Base-by-base conservation (phyloP, 2,888 invertebrate species). In the Steinernema carpocapsae region DNA sequence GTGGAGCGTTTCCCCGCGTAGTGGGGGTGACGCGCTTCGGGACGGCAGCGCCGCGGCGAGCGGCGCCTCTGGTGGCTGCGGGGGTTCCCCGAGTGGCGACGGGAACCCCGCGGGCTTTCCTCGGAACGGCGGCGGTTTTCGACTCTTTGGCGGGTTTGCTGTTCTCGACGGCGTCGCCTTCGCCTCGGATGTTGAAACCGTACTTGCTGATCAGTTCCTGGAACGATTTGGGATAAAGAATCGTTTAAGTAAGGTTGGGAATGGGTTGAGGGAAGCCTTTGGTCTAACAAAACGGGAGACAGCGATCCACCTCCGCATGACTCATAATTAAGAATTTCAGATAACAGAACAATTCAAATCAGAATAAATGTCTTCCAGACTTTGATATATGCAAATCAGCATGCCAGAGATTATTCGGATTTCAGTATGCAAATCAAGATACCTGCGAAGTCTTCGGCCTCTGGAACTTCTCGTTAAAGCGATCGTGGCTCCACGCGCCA, bases 121-220 rank as follows among this genome's bases (percentile, higher is more conserved):
- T 64, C 14, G 19, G 17, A 1, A 17, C 64, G 17, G 32, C 7
- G 6, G 64, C 10, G 32, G 29, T 12, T 48, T 48, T 48, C 32
- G 29, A 2, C 32, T 29, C 26, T 32, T 37, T 64, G 12, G 64
- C 37, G 7, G 64, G 64, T 19, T 64, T 64, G 29, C 12, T 29
- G 7, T 72, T 32, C 1, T 72, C 48, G 14, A 46, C 71, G 19
- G 32, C 7, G 19, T 52, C 52, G 43, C 94, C 94, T 88, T 95
- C 95, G 85, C 93, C 93, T 71, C 95, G 91, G 79, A 97, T 97
- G 86, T 97, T 96, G 88, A 96, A 97, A 0, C 95, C 95, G 88
- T 95, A 95, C 72, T 92, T 91, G 0, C 93, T 91, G 17, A 94
- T 92, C 72, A 96, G 88, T 89, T 96, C 95, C 43, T 93, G 91